Conservation (phyloP, 1,140 invertebrate genomes). For the Panagrolaimus sp. region DNA sequence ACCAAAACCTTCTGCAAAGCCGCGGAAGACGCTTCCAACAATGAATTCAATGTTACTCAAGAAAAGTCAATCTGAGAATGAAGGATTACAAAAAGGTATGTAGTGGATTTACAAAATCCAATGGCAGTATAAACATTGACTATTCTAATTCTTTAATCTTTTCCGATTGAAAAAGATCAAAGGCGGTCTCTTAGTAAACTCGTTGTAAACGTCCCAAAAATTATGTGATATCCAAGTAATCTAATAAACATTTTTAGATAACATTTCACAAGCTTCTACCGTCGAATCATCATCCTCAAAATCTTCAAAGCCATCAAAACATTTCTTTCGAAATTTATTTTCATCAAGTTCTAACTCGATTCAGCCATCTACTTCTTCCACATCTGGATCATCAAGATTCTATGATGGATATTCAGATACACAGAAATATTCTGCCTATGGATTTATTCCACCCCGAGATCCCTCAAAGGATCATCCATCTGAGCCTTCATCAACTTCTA, state of each 20-base stretch:
- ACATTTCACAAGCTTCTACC: not conserved
- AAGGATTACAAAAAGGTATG: not conserved
- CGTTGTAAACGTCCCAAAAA: no score
- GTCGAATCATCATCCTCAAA: not conserved
- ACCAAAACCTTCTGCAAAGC: no score
- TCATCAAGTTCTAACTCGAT: not conserved
- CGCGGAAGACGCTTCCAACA: constrained; percentile 8
- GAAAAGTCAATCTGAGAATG: not conserved
- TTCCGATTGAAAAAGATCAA: no score
- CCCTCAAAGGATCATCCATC: no score
- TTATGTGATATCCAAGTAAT: no score
- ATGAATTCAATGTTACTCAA: not conserved
- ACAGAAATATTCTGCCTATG: not conserved
- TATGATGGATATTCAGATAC: not conserved
- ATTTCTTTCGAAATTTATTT: constrained; percentile 10
- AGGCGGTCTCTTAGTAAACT: no score
- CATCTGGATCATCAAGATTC: not conserved
- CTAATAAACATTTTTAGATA: not conserved
- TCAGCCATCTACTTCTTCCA: not conserved
- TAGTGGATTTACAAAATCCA: not conserved
- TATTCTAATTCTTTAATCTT: no score
- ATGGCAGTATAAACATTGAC: no score
- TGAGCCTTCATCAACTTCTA: not conserved
- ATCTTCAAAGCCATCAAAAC: not conserved
- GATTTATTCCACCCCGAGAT: not conserved